These are phyloP conservation scores for Lepeophtheirus nordmannii DNA, from an alignment of 2,888 invertebrate species.

Conservation along the genomic window DNA sequence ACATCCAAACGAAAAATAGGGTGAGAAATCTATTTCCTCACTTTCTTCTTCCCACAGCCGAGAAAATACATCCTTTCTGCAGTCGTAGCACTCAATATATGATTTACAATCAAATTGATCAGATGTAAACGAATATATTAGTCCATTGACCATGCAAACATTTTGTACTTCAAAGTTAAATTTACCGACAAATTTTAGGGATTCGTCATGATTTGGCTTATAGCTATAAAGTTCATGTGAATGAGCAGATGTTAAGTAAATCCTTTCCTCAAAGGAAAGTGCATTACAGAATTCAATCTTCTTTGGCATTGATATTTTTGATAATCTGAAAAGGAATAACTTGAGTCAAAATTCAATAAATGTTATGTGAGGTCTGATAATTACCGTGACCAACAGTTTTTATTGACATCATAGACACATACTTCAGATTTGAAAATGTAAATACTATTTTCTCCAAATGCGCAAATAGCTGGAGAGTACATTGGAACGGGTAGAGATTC, in stretches of 20 bases:
- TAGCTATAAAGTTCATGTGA: neutral
- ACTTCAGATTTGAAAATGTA: constrained; percentile 10
- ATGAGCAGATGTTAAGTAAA: neutral
- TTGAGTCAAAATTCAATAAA: too few relatives aligned
- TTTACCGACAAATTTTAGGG: neutral
- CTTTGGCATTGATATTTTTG: neutral
- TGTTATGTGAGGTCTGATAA: too few relatives aligned
- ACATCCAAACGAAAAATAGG: constrained; percentile 15
- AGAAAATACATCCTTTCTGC: neutral
- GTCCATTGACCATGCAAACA: constrained; percentile 1
- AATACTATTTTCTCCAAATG: constrained; percentile 1
- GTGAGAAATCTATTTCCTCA: constrained; percentile 12
- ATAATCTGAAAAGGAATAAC: neutral
- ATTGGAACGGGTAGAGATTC: constrained; percentile 1
- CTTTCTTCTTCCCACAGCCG: neutral
- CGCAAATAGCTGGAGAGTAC: neutral
- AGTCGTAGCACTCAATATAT: constrained; percentile 8
- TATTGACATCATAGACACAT: constrained; percentile 5
- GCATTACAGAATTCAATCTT: neutral
- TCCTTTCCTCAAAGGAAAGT: neutral
- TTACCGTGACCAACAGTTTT: neutral
- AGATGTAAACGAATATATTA: constrained; percentile 14
- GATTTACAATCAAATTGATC: neutral
- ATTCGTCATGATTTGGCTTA: neutral
- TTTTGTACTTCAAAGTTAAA: constrained; percentile 11